Evolutionary conservation across 2,888 invertebrate species (phyloP), one percentile per base, ranked within the genome.

Genomic region (Rhagium mordax): DNA sequence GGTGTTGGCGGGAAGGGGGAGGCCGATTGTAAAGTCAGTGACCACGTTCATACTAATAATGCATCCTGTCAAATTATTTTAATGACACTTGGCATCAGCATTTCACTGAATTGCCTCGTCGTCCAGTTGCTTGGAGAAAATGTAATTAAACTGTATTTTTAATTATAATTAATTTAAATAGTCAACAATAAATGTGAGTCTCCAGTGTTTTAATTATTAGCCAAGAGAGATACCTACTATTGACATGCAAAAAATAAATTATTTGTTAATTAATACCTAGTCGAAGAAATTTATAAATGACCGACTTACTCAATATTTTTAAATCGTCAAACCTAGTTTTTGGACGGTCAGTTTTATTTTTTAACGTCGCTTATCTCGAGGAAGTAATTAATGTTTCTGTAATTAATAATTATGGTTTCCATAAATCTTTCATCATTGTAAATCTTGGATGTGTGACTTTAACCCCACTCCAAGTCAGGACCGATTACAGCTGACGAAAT

Each of bases 21-120:
- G 77, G 68, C 69, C 77, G 79, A 79, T 81, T 78, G 80, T 79
- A 72, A 79, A 82, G 82, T 82, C 81, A 82, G 81, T 81, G 82
- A 81, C 81, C 81, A 81, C 78, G 79, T 80, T 76, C 75, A 71
- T 76, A 79, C 61, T 62, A 71, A 68, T 74, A 67, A 41, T 69
- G 71, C 71, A 73, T 75, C 67, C 61, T 62, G 55, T 41, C 51
- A 27, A 57, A 57, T 67, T 57, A 62, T 62, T 47, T 47, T 47
- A 47, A 62, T 47, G 61, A 41, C 61, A 62, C 33, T 62, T 20
- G 41, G n/a, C 41, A 41, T 41, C 41, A 41, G n/a, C 41, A 41
- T 41, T 41, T 41, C 41, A 41, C 41, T 41, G 41, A 41, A n/a
- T 41, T 13, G 41, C 41, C 41, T 41, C 41, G n/a, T n/a, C 41